These are phyloP conservation scores for Phylloscopus whistleri DNA, from an alignment of 2,113 vertebrate species.

Conservation along the genomic window DNA sequence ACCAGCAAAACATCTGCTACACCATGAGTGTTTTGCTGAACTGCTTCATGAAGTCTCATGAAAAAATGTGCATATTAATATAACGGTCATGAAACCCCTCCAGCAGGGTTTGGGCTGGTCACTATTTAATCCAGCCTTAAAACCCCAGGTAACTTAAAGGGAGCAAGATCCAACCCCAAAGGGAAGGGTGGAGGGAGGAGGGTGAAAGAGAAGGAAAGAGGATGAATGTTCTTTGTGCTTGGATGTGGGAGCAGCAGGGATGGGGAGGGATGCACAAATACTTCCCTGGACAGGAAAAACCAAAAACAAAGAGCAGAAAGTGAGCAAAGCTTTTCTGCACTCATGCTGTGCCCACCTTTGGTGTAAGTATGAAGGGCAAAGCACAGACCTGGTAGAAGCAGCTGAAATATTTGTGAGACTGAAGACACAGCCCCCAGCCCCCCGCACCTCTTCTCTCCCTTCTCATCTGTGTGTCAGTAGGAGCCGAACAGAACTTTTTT, in stretches of 20 bases:
- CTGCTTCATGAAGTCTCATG: not conserved
- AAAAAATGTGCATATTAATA: not conserved
- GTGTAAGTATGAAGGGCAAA: not conserved
- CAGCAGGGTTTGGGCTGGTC: not conserved
- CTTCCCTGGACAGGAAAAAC: not conserved
- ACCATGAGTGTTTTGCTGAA: not conserved
- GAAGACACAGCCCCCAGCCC: not conserved
- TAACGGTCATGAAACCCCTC: not conserved
- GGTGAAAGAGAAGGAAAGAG: not conserved
- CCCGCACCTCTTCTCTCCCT: not conserved
- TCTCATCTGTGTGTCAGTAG: too few species aligned
- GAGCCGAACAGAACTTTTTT: not conserved
- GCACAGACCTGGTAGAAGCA: not conserved
- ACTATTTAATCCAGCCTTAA: not conserved
- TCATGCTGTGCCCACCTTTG: not conserved
- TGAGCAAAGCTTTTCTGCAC: not conserved
- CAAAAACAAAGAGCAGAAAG: not conserved
- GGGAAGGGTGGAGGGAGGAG: not conserved
- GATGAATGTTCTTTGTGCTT: not conserved
- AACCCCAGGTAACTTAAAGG: not conserved
- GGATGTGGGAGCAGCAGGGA: not conserved
- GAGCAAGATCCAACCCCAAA: not conserved
- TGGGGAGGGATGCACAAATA: not conserved
- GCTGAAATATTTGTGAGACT: rapidly evolving
- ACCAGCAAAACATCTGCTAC: not conserved